A percentile compares a stretch with the other conserved stretches of the same genome.
phyloP scores from a whole-genome alignment of 2,797 vertebrate genomes.

The Poecilia wingei region DNA sequence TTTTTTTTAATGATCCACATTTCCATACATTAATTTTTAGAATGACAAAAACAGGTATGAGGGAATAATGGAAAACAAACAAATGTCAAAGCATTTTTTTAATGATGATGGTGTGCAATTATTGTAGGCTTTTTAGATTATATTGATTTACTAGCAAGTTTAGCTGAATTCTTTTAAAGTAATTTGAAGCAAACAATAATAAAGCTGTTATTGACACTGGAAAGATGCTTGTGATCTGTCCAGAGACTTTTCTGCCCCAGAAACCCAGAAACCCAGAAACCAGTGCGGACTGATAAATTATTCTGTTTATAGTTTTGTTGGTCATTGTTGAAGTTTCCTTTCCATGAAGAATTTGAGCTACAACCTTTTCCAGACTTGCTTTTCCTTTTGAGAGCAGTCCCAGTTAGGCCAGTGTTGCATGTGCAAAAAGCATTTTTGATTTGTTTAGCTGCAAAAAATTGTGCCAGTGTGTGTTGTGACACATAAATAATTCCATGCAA shows the following conservation, averaged over 20 bases:
- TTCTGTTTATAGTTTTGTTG: conserved; percentile 9
- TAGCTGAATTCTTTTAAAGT: not conserved
- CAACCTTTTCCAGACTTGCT: not conserved
- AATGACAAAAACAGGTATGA: not conserved
- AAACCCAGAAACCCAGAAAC: conserved; percentile 43
- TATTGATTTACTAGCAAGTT: not conserved
- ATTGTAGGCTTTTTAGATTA: not conserved
- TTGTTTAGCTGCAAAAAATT: not conserved
- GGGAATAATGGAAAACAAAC: not conserved
- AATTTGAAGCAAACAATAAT: not conserved
- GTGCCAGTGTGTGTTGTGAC: not conserved
- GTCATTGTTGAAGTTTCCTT: conserved; percentile 13
- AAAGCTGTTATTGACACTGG: not conserved
- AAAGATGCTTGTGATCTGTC: not conserved
- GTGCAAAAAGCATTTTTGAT: not conserved
- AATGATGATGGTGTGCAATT: not conserved
- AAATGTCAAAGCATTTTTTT: not conserved
- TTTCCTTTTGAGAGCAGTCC: not conserved
- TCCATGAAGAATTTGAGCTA: not conserved
- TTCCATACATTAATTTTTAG: not conserved
- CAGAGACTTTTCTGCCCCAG: conserved; percentile 35
- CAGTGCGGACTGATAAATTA: not conserved
- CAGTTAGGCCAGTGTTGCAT: not conserved
- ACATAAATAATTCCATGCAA: not conserved
- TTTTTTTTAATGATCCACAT: not conserved